Percentiles rank a stretch among this genome's conserved stretches.
These are phyloP conservation scores for Ceratosolen solmsi DNA, from an alignment of 1,140 invertebrate genomes.

Conservation along the genomic window DNA sequence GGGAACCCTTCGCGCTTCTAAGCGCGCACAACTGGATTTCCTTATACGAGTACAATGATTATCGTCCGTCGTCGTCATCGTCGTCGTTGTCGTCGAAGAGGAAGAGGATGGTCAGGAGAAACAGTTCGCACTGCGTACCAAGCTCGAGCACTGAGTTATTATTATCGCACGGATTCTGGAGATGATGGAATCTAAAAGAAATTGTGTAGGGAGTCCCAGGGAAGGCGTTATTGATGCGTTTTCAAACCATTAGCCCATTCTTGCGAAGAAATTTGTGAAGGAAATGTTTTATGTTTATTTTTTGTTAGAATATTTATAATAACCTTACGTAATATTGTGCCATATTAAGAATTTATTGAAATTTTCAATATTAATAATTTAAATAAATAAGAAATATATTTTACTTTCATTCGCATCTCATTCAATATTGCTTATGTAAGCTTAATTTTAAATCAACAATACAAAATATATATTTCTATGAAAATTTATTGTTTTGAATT, in stretches of 20 bases:
- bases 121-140: conserved; percentile 7
- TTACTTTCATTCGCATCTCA: no score
- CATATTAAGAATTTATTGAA: no score
- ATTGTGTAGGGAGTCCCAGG: neutral
- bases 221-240: conserved; percentile 45
- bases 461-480: no score
- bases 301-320: no score
- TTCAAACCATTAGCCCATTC: conserved; percentile 28
- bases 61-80: conserved; percentile 12
- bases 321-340: no score
- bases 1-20: neutral
- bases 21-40: conserved; percentile 35
- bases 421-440: no score
- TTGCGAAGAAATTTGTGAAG: neutral
- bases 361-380: no score
- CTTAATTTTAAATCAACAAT: no score
- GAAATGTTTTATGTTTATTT: no score
- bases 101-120: neutral
- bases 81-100: neutral
- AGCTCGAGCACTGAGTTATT: conserved; percentile 43
- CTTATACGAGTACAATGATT: conserved; percentile 23
- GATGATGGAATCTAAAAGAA: conserved; percentile 47
- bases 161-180: conserved; percentile 48
- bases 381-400: no score
- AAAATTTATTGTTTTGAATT: no score